Base-by-base conservation (phyloP, 2,888 invertebrate genomes). In the Hanleya hanleyi region DNA sequence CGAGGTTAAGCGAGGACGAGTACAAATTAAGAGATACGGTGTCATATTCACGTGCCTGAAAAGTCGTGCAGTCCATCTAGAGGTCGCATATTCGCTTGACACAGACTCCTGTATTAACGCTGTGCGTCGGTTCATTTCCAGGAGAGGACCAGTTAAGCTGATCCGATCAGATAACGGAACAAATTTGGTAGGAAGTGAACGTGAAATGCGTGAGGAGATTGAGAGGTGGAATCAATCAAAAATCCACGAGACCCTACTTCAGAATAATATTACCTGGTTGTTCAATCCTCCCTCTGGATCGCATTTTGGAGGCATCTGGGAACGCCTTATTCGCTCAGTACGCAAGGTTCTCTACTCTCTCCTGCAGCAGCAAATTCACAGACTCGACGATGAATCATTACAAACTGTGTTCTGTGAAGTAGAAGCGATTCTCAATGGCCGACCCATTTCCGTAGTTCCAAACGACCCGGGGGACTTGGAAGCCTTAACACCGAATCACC, bases 261-360 rank as follows among this genome's bases (percentile, higher is more conserved):
- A 76, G 29, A 66, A 66, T 9, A 37, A 49, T 26, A 71, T 80
- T 26, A 35, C 38, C 15, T 80, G 75, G 77, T 35, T 68, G 26
- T 77, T 75, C 38, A 78, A 77, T 33, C 77, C 74, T 9, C 78
- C 80, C 22, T 22, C 66, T 22, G 74, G 69, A 0, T 76, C 73
- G 2, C 79, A 79, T 36, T 50, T 68, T 37, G 74, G 76, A n/a
- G 78, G 79, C 18, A 49, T 76, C 7, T 79, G 77, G 74, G 76
- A 79, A 71, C 36, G 79, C 37, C 50, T 73, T 29, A 78, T 78
- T 36, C 35, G 77, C 35, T 61, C 71, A n/a, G 64, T 72, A 0
- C 29, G 77, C 12, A 65, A 62, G 18, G 51, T 78, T 29, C n/a
- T n/a, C n/a, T 67, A 64, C 51, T 61, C 65, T 18, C 15, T 78